phyloP scores from a whole-genome alignment of 2,888 invertebrate species.

The Aplocera efformata region DNA sequence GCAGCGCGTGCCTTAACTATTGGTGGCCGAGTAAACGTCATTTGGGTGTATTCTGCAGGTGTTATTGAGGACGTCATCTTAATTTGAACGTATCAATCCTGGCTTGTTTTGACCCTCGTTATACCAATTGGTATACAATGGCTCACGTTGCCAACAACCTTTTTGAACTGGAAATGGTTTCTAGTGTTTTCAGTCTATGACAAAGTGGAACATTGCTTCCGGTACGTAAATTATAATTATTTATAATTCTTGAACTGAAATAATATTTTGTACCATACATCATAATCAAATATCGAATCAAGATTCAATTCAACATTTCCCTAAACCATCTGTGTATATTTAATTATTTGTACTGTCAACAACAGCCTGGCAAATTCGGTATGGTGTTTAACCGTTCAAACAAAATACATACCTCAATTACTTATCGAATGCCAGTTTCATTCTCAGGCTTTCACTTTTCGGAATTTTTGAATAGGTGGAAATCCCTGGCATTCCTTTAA shows the following conservation, averaged over 20 bases:
- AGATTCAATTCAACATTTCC: conserved; percentile 19
- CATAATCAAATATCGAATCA: conserved; percentile 18
- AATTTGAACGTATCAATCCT: conserved; percentile 9
- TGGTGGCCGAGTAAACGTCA: conserved; percentile 47
- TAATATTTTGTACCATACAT: conserved; percentile 10
- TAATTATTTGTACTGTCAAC: conserved; percentile 22
- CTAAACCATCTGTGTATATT: conserved; percentile 24
- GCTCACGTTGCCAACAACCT: too few relatives aligned
- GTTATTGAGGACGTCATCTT: conserved; percentile 41
- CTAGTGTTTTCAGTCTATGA: too few relatives aligned
- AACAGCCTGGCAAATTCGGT: conserved; percentile 13
- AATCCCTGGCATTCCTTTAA: conserved; percentile 23
- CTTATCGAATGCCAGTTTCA: conserved; percentile 37
- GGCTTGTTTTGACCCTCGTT: too few relatives aligned
- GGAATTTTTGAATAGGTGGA: conserved; percentile 30
- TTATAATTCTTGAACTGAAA: conserved; percentile 5
- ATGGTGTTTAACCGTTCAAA: conserved; percentile 16
- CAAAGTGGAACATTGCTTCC: too few relatives aligned
- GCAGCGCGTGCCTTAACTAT: conserved; percentile 61
- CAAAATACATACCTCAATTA: conserved; percentile 36
- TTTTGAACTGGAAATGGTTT: too few relatives aligned
- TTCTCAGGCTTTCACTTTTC: conserved; percentile 57
- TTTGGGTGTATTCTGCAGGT: conserved; percentile 45
- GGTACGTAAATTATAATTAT: too few relatives aligned
- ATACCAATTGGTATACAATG: too few relatives aligned